Percentiles rank a stretch among this genome's conserved stretches.
phyloP scores from a whole-genome alignment of 2,888 invertebrate genomes.

The Tortrix viridana region DNA sequence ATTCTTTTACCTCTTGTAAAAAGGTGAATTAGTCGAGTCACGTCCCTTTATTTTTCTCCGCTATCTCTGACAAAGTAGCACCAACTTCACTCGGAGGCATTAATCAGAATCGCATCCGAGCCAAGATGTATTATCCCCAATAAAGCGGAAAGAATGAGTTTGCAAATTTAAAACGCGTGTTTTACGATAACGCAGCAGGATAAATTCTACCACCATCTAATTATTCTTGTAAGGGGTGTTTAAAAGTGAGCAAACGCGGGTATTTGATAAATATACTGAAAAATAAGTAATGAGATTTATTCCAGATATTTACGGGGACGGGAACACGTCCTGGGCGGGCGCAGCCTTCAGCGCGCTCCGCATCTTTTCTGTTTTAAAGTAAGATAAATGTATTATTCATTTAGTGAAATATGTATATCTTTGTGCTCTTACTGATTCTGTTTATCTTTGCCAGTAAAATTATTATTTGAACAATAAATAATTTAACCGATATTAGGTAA shows the following conservation, averaged over 20 bases:
- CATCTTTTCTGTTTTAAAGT: slow-evolving; percentile 67
- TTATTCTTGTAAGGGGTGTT: slow-evolving; percentile 83
- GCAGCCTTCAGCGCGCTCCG: slow-evolving; percentile 50
- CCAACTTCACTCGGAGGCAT: slow-evolving; percentile 72
- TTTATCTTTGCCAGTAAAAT: neutral
- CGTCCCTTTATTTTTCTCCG: slow-evolving; percentile 80
- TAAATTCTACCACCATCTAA: slow-evolving; percentile 80
- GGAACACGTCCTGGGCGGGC: slow-evolving; percentile 79
- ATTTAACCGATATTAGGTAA: neutral
- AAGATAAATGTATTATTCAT: slow-evolving; percentile 61
- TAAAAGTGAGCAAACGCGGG: slow-evolving; percentile 73
- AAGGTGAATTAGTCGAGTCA: slow-evolving; percentile 77
- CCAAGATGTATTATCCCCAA: slow-evolving; percentile 81
- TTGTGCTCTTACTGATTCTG: neutral
- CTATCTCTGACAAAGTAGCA: slow-evolving; percentile 80
- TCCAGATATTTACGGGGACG: slow-evolving; percentile 65
- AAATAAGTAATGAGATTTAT: slow-evolving; percentile 71
- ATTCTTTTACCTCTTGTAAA: slow-evolving; percentile 59
- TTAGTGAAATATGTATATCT: slow-evolving; percentile 28
- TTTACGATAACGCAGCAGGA: slow-evolving; percentile 72
- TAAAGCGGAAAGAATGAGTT: slow-evolving; percentile 82
- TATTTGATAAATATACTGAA: slow-evolving; percentile 69
- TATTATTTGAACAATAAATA: slow-evolving; percentile 1
- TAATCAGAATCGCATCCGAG: slow-evolving; percentile 80
- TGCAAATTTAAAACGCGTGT: slow-evolving; percentile 82